Conservation (phyloP, 1,140 invertebrate species). For the Leptopilina boulardi region DNA sequence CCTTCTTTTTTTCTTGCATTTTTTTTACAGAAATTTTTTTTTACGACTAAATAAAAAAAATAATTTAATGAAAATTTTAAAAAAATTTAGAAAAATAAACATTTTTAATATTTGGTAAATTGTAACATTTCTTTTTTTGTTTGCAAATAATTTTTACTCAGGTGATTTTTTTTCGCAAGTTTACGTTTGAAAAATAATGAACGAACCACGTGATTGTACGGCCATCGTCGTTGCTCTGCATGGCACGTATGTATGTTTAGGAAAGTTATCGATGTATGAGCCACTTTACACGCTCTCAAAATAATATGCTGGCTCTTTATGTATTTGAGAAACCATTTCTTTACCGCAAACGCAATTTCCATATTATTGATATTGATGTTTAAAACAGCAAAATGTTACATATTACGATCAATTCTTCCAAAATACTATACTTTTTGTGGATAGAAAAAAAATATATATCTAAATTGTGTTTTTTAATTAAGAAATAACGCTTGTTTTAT, state of each 20-base stretch:
- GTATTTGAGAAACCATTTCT: constrained; percentile 19
- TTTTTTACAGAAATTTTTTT: too few species aligned
- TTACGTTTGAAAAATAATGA: neutral
- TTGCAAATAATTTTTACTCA: too few species aligned
- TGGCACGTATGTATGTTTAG: constrained; percentile 61
- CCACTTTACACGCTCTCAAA: constrained; percentile 39
- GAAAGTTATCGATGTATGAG: constrained; percentile 42
- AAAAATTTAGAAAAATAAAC: too few species aligned
- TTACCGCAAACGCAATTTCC: neutral
- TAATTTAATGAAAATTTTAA: too few species aligned
- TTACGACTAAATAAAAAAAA: too few species aligned
- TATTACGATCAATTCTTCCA: neutral
- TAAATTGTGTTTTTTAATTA: too few species aligned
- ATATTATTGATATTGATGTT: neutral
- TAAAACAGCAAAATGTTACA: too few species aligned
- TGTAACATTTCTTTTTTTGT: neutral
- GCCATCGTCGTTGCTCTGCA: constrained; percentile 61
- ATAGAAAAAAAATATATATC: too few species aligned
- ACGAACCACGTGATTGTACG: constrained; percentile 58
- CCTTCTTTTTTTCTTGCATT: constrained; percentile 40
- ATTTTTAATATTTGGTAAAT: too few species aligned
- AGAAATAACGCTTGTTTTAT: too few species aligned
- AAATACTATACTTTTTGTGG: neutral
- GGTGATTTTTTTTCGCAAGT: neutral
- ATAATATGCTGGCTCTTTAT: neutral